Evolutionary conservation across 1,140 invertebrate genomes (phyloP).

Genomic region (Gyrodactylus salaris): DNA sequence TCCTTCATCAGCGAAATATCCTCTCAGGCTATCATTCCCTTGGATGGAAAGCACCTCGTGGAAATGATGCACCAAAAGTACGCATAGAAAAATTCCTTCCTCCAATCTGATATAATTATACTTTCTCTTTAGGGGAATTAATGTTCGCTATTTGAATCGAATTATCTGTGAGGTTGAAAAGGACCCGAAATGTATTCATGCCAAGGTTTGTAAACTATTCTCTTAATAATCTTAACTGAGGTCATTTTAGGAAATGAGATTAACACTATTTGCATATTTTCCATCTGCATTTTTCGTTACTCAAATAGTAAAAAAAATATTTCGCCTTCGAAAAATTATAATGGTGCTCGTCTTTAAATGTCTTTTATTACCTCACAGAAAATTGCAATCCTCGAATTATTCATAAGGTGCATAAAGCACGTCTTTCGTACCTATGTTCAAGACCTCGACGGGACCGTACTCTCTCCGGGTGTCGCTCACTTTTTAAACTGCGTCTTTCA

Average conservation of each 20-base stretch:
- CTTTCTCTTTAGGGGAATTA: conserved; percentile 35
- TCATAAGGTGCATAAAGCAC: conserved; percentile 56
- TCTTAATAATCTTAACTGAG: not conserved
- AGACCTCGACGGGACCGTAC: conserved; percentile 46
- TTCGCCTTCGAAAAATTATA: no score
- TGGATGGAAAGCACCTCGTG: conserved; percentile 68
- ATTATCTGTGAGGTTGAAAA: conserved; percentile 18
- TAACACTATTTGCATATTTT: not conserved
- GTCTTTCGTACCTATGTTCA: conserved; percentile 65
- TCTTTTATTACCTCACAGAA: no score
- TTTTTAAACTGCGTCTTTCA: conserved; percentile 64
- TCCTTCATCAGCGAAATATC: conserved; percentile 59
- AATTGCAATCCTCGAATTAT: conserved; percentile 49
- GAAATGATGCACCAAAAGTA: conserved; percentile 47
- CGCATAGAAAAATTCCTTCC: not conserved
- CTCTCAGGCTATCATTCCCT: conserved; percentile 55
- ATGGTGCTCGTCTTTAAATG: no score
- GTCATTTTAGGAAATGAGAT: not conserved
- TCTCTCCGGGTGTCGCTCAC: conserved; percentile 53
- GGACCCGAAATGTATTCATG: conserved; percentile 26
- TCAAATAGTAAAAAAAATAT: not conserved
- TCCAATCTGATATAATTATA: conserved; percentile 4
- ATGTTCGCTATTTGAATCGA: conserved; percentile 46
- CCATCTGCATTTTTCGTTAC: not conserved
- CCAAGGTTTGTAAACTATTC: conserved; percentile 17